Evolutionary conservation across 1,140 invertebrate species (phyloP), one percentile per base, ranked within the genome.

Genomic region (Mycetomoellerius zeteki): DNA sequence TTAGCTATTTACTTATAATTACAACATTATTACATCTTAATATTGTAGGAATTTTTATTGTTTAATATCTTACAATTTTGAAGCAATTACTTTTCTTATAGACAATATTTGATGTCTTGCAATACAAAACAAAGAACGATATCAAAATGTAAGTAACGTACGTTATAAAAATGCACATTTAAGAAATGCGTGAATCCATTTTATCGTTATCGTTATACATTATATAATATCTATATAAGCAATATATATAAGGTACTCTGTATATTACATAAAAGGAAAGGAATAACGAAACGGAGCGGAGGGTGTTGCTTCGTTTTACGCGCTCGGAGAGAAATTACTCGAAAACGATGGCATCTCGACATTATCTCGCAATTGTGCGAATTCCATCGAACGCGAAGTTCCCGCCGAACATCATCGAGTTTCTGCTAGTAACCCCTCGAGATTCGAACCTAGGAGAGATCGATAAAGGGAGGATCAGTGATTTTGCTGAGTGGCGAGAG

Each of bases 351-450:
- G 24, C 27, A 33, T 12, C 21, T 54, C 37, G 69, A 75, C 69
- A 84, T 84, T 84, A 73, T 84, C 37, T 73, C 80, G 54, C 80
- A 60, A 84, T 75, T 75, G 80, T 43, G 37, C 69, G 54, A 60
- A 84, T 84, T 84, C 80, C 69, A 50, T 84, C 69, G 80, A 60
- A 73, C 67, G 67, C 67, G 37, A 60, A 84, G 43, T 73, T 84
- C 37, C 10, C 52, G 78, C 16, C 54, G 80, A 84, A 73, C 24
- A 72, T 84, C 80, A 75, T 84, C 37, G 67, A 82, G 54, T 73
- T 82, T 21, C 54, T 56, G 37, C 69, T 60, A 27, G 80, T 69
- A 60, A 50, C 80, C 69, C 69, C 24, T 75, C 69, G 67, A 73
- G 67, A 72, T 58, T 82, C 47, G 65, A 72, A 72, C 24, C 37